Base-by-base conservation (phyloP, 2,888 invertebrate genomes). In the Mayetiola destructor region DNA sequence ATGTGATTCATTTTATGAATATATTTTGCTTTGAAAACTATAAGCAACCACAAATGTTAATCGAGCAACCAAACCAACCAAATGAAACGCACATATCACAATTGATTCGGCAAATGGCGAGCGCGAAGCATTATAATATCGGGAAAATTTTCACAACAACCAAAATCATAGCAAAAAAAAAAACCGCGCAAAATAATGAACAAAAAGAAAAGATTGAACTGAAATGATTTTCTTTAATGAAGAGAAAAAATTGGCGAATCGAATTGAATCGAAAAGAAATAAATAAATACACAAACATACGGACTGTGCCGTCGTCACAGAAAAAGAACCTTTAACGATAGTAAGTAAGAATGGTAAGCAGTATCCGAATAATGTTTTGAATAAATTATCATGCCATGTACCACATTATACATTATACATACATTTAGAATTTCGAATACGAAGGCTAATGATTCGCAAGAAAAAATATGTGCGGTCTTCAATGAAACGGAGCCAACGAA, bases 361-460 rank as follows among this genome's bases (percentile, higher is more conserved):
- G 42, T 42, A 42, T 12, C n/a, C 21, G 14, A 42, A 23, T 42
- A 42, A 48, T 48, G 48, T n/a, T n/a, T n/a, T n/a, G 48, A 48
- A 48, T 48, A 48, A 27, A 48, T 48, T 23, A 42, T n/a, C n/a
- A n/a, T 42, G 14, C 12, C 23, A 27, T 27, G 27, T 48, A 27
- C n/a, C 27, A 48, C 48, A 27, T 27, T n/a, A n/a, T n/a, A n/a
- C n/a, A n/a, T n/a, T n/a, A n/a, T n/a, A n/a, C n/a, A n/a, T n/a
- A n/a, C n/a, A n/a, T n/a, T n/a, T n/a, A n/a, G n/a, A n/a, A n/a
- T n/a, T n/a, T n/a, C 23, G 48, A 48, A 48, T 48, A 27, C 27
- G 48, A 48, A 48, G 48, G 48, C 48, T 27, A 48, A 27, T 48
- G 48, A 48, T 48, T 48, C 48, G 48, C 48, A 48, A 48, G 27